These are phyloP conservation scores for Dicranocentrus wangi DNA, from an alignment of 2,888 invertebrate genomes.

Conservation along the genomic window DNA sequence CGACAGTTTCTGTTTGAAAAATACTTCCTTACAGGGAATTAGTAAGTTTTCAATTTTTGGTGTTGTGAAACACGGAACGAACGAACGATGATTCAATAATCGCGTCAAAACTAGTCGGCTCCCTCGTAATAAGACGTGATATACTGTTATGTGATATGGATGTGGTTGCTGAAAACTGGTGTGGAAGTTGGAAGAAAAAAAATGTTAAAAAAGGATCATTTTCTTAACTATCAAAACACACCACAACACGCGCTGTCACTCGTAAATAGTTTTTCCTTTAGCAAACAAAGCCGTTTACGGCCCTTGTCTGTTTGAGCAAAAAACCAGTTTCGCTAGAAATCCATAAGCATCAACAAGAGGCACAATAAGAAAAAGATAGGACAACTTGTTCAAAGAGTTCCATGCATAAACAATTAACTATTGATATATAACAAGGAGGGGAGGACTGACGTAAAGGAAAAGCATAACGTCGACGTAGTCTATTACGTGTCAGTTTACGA, in stretches of 20 bases:
- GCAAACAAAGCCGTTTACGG: not conserved
- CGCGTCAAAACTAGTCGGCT: constrained; percentile 35
- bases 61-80: constrained; percentile 38
- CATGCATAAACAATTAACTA: not conserved
- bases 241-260: not conserved
- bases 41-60: not conserved
- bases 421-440: too few relatives aligned
- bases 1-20: not conserved
- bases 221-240: not conserved
- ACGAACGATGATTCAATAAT: constrained; percentile 37
- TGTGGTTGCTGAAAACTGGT: not conserved
- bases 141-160: constrained; percentile 1
- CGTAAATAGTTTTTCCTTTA: not conserved
- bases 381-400: constrained; percentile 22
- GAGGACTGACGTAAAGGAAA: too few relatives aligned
- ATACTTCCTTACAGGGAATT: not conserved
- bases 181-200: not conserved
- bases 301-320: constrained; percentile 14
- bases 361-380: constrained; percentile 18
- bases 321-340: constrained; percentile 41
- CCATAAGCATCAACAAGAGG: too few relatives aligned
- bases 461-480: too few relatives aligned
- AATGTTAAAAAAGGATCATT: constrained; percentile 1
- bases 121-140: not conserved
- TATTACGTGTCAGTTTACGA: constrained; percentile 5